Conservation (phyloP, 2,113 vertebrate genomes). For the Saguinus imperator region DNA sequence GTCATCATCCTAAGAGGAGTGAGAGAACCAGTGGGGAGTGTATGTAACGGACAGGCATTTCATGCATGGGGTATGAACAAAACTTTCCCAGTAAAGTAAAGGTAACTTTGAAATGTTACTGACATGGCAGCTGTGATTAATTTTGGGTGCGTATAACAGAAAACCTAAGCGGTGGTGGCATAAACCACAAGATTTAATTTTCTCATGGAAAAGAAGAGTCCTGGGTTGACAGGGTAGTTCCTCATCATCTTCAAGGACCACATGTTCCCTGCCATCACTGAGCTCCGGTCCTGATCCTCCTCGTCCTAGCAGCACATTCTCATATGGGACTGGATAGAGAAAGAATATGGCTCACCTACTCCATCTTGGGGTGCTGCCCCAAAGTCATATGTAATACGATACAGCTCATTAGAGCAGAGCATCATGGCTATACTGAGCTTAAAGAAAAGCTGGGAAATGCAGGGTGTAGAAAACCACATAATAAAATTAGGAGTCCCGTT, state of each 20-base stretch:
- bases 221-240: too few species aligned
- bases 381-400: background rate
- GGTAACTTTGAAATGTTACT: background rate
- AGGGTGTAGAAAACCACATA: background rate
- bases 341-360: background rate
- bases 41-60: background rate
- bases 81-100: background rate
- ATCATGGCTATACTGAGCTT: accelerated
- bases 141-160: background rate
- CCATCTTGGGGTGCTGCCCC: too few species aligned
- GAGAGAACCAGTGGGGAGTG: accelerated
- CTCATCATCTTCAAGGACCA: background rate
- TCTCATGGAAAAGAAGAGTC: background rate
- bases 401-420: background rate
- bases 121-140: background rate
- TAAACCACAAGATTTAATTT: background rate
- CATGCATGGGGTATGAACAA: background rate
- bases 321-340: accelerated
- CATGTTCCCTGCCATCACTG: accelerated
- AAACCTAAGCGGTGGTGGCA: background rate
- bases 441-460: background rate
- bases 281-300: accelerated
- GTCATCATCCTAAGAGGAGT: background rate
- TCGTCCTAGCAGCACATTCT: too few species aligned
- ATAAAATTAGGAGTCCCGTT: background rate